phyloP scores from a whole-genome alignment of 1,140 invertebrate species.

The Dendrolimus kikuchii region DNA sequence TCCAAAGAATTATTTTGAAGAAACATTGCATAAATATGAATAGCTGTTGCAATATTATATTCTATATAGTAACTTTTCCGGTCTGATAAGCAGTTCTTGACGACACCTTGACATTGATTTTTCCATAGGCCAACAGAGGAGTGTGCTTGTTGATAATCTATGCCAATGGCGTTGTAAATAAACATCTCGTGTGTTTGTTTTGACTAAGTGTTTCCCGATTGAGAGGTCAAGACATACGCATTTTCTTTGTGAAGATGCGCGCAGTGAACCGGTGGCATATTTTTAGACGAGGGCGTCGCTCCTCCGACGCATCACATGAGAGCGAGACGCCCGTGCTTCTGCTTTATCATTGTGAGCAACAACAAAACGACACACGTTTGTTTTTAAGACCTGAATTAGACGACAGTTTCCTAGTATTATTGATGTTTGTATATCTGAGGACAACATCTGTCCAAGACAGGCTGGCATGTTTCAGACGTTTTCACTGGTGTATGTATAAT shows the following conservation, averaged over 20 bases:
- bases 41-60: too few relatives aligned
- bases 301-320: constrained; percentile 14
- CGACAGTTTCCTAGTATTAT: too few relatives aligned
- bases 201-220: constrained; percentile 29
- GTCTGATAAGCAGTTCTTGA: constrained; percentile 11
- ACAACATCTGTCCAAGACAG: too few relatives aligned
- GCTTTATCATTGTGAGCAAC: constrained; percentile 40
- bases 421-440: too few relatives aligned
- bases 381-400: too few relatives aligned
- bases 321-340: constrained; percentile 17
- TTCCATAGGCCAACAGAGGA: background rate
- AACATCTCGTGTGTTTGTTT: constrained; percentile 9
- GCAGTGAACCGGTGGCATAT: constrained; percentile 50
- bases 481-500: too few relatives aligned
- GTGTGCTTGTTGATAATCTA: constrained; percentile 2
- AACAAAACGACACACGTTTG: too few relatives aligned
- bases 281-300: constrained; percentile 63
- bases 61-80: constrained; percentile 4
- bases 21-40: too few relatives aligned
- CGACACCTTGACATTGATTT: constrained; percentile 15
- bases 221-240: constrained; percentile 43
- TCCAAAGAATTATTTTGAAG: too few relatives aligned
- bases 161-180: constrained; percentile 7
- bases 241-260: constrained; percentile 57
- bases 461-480: too few relatives aligned